A percentile compares a stretch with the other conserved stretches of the same genome.
Conservation (phyloP, 1,140 invertebrate genomes). For the Drosophila cardini region DNA sequence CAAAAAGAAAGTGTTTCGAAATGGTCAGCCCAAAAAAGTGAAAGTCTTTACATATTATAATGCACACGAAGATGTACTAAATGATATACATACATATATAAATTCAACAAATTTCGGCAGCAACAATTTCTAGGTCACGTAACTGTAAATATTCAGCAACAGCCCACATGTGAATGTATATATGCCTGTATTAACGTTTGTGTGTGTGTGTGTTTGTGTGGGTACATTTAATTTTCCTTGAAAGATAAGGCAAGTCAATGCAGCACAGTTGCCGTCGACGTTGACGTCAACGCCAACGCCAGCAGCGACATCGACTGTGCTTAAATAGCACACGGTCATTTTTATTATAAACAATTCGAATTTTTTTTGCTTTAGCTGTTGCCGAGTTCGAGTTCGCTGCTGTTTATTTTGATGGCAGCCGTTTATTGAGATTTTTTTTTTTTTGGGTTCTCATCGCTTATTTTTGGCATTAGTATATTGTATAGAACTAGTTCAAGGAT, state of each 20-base stretch:
- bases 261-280: conserved; percentile 17
- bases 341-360: conserved; percentile 83
- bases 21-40: conserved; percentile 70
- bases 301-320: conserved; percentile 49
- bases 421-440: conserved; percentile 42
- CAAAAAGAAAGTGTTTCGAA: conserved; percentile 83
- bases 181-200: too few relatives aligned
- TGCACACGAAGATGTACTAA: conserved; percentile 18
- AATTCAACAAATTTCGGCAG: conserved; percentile 30
- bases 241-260: conserved; percentile 72
- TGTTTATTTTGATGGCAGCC: conserved; percentile 68
- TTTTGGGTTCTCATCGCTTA: conserved; percentile 57
- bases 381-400: conserved; percentile 64
- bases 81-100: conserved; percentile 3
- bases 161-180: conserved; percentile 31
- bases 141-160: conserved; percentile 71
- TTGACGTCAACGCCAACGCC: conserved; percentile 25
- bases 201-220: neutral
- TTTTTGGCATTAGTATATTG: conserved; percentile 51
- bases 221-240: conserved; percentile 77
- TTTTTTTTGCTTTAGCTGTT: conserved; percentile 54
- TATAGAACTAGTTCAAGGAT: conserved; percentile 78
- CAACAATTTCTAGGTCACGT: conserved; percentile 73
- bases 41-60: conserved; percentile 58
- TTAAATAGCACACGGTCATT: conserved; percentile 84